Evolutionary conservation across 37 sponge, comb jelly and placozoan species (phyloP), one percentile per base, ranked within the genome.

Genomic region (Haliclona indistincta): DNA sequence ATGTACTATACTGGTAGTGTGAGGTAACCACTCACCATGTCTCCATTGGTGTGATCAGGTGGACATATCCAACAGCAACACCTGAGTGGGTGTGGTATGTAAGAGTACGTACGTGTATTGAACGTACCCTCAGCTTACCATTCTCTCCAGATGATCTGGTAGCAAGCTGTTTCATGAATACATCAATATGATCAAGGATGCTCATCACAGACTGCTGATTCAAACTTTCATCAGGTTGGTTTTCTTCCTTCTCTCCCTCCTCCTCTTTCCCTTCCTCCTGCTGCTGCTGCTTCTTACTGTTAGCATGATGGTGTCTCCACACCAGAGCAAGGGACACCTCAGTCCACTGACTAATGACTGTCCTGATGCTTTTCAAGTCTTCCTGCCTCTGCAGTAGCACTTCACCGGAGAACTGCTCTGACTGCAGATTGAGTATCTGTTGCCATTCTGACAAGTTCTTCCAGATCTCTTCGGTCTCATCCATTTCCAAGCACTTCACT

Each of bases 341-440:
- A 28, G 70, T 82, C 83, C 77, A 74, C 33, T 53, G 45, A 15
- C 84, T 70, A 19, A 96, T 81, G 58, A 78, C 51, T 11, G 54
- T 17, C 45, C 42, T 22, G 28, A 93, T 42, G 4, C 26, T 23
- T 36, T 78, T 67, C 39, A 93, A 35, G 19, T 78, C 70, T 60
- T 92, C 93, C 64, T 84, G 91, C n/a, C 82, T 44, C 17, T 67
- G 54, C 19, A 95, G 63, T 4, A 95, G 80, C 30, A 65, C 35
- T 47, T 92, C 93, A 49, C 99, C 99, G 56, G 91, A 63, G 66
- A 92, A 98, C 42, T 77, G 51, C 45, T 91, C 93, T 4, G 73
- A 63, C 49, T 88, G 81, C 47, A 66, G 47, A 39, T 80, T 88
- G 23, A 98, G 38, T 17, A 84, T 55, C 30, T 80, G 81, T 23